Base-by-base conservation (phyloP, 2,113 vertebrate genomes). In the Chionodraco myersi region DNA sequence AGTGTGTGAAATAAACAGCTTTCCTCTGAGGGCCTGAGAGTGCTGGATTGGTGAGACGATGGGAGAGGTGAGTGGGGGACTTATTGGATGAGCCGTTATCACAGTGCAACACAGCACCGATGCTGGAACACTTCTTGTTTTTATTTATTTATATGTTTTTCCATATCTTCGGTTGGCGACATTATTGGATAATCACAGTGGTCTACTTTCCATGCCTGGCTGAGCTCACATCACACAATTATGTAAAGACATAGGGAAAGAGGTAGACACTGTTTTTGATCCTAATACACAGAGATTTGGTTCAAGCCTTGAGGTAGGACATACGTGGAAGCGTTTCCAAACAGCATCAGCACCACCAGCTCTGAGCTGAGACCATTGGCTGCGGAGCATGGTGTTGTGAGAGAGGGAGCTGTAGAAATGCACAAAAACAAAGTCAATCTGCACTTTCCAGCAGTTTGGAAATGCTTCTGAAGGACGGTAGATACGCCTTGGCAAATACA, bases 1-100 rank as follows among this genome's bases (percentile, higher is more conserved):
- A 75, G 82, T 30, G 12, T 83, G 91, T 89, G 87, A 87, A 91
- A 92, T 94, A 94, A 94, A 93, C 92, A 90, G 92, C 91, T 93
- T 94, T 93, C 84, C 88, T 90, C 82, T 3, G 34, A 77, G 67
- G 88, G 89, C 83, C 83, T 45, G 61, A 57, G 72, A 85, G 82
- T 54, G 75, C 66, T 80, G 79, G 65, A 82, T 77, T 72, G 53
- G 49, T 10, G 63, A 75, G 72, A 74, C 34, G 48, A 75, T 47
- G 66, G 85, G 75, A 88, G 83, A 91, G 88, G 90, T 86, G 88
- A 88, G 82, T 51, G 51, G 69, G 85, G 78, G 85, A 82, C 87
- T 89, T 80, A 85, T 58, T 81, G 91, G 91, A 91, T 90, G 86
- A 93, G 88, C 76, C 18, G 87, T 93, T 94, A 94, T 93, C 92